Base-by-base conservation (phyloP, 2,797 vertebrate species). In the Margarornis squamiger region DNA sequence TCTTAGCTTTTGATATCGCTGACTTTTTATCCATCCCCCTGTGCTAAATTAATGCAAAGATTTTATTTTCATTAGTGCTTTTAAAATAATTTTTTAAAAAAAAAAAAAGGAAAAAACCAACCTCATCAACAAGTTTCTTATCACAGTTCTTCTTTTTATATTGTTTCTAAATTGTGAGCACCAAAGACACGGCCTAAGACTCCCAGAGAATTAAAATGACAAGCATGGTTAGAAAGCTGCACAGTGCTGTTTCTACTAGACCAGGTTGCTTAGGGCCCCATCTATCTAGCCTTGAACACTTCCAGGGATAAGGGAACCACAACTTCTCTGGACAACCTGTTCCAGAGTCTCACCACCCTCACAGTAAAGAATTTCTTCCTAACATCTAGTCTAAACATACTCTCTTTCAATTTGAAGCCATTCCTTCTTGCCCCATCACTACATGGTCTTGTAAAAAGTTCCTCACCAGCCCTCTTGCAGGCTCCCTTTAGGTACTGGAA, bases 21-120 rank as follows among this genome's bases (percentile, higher is more conserved):
- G 77, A 73, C 36, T 90, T 79, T 76, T n/a, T 51, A 77, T 39
- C 26, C 58, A 68, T 18, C 75, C 30, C 71, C 71, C n/a, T 91
- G 54, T 67, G 57, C 54, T 94, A 52, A 48, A 92, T 83, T 86
- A 89, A 93, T 76, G 59, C 82, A 92, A 76, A 86, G 14, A 70
- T 45, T 93, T 80, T 67, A 91, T 46, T 70, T 79, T 70, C 51
- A 39, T 74, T 76, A 73, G 15, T 29, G 9, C 6, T 65, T 90
- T 79, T 45, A 58, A 85, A 84, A 73, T 41, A 76, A 67, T 79
- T 86, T 57, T 29, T 57, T 18, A 18, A 43, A 79, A 32, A 76
- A 75, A 21, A 27, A 77, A 77, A 45, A 45, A 43, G 20, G 9
- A 39, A 82, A 78, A 83, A 58, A 18, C 18, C 4, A 15, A 19